Conservation (phyloP, 1,140 invertebrate genomes). For the Atopsyche davidsoni region DNA sequence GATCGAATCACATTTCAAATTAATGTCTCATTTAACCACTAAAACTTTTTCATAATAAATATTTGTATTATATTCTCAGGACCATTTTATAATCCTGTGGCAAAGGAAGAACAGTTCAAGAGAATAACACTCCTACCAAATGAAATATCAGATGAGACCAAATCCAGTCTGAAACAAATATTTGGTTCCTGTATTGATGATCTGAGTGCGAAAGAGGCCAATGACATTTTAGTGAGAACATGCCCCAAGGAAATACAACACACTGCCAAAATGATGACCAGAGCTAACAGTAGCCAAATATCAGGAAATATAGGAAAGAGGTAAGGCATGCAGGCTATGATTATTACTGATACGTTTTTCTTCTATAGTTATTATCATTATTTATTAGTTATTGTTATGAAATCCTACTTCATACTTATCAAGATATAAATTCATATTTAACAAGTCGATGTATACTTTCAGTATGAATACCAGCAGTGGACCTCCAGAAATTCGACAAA, state of each 20-base stretch:
- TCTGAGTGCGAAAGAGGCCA: slow-evolving; percentile 66
- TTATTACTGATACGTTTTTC: no score
- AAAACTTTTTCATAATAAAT: background rate
- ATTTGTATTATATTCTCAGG: slow-evolving; percentile 42
- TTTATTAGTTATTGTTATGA: no score
- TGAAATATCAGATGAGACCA: slow-evolving; percentile 58
- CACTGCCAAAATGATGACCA: slow-evolving; percentile 40
- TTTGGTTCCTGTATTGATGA: slow-evolving; percentile 63
- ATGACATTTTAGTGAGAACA: slow-evolving; percentile 71
- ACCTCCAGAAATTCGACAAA: slow-evolving; percentile 51
- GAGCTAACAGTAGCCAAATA: slow-evolving; percentile 37
- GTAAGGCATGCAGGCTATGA: no score
- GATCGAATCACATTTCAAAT: no score
- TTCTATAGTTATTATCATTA: no score
- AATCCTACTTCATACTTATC: no score
- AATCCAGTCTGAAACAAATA: slow-evolving; percentile 56
- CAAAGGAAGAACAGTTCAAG: slow-evolving; percentile 59
- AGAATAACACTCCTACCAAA: slow-evolving; percentile 74
- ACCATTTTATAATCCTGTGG: slow-evolving; percentile 52
- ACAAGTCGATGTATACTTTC: no score
- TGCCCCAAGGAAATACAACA: slow-evolving; percentile 54
- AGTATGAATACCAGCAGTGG: slow-evolving; percentile 46
- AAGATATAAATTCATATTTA: no score
- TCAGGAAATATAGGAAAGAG: no score
- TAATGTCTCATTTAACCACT: background rate